These are phyloP conservation scores for Antheraea pernyi DNA, from an alignment of 1,140 invertebrate genomes.

Conservation along the genomic window DNA sequence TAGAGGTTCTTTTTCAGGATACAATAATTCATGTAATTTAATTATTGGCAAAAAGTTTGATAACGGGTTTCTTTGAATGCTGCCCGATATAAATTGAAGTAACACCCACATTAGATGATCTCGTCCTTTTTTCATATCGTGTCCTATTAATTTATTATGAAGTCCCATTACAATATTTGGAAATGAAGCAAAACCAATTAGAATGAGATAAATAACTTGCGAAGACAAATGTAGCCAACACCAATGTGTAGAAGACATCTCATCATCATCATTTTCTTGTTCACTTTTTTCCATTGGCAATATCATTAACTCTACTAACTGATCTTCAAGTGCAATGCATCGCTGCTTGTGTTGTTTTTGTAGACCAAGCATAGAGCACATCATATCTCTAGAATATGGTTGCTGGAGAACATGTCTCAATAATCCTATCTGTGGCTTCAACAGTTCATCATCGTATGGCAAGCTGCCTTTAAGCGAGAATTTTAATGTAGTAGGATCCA, in stretches of 20 bases:
- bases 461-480: conserved; percentile 95
- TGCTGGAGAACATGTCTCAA: conserved; percentile 95
- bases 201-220: conserved; percentile 96
- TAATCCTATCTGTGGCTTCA: conserved; percentile 93
- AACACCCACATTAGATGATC: conserved; percentile 99
- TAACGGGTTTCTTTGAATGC: conserved; percentile 95
- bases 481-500: conserved; percentile 92
- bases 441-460: conserved; percentile 94
- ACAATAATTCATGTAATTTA: conserved; percentile 94
- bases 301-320: conserved; percentile 95
- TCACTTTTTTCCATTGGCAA: conserved; percentile 95
- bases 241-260: conserved; percentile 87
- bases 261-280: conserved; percentile 81
- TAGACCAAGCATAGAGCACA: conserved; percentile 95
- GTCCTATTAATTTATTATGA: conserved; percentile 90
- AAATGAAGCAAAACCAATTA: conserved; percentile 96
- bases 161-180: conserved; percentile 94
- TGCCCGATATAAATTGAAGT: conserved; percentile 97
- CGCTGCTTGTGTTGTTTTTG: conserved; percentile 96
- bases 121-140: conserved; percentile 91
- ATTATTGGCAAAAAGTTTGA: conserved; percentile 95
- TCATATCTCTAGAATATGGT: conserved; percentile 97
- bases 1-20: conserved; percentile 94
- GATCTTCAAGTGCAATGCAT: conserved; percentile 94
- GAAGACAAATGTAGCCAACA: conserved; percentile 96